Conservation (phyloP, 2,113 vertebrate genomes). For the Desmodus rotundus region DNA sequence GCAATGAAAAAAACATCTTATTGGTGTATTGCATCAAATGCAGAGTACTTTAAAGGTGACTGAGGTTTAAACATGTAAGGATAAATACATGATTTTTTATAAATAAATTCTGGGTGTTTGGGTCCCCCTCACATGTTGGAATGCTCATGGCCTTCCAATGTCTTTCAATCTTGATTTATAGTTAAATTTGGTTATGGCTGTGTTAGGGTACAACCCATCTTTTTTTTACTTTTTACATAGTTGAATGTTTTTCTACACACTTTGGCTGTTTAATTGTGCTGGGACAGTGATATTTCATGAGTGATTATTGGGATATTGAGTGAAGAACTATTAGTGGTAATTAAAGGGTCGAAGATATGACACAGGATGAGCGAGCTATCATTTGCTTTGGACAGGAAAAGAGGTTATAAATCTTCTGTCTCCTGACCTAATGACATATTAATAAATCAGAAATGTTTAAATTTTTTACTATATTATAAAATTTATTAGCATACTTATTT, state of each 20-base stretch:
- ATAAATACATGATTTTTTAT: too few species aligned
- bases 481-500: neutral
- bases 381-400: neutral
- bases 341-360: neutral
- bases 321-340: neutral
- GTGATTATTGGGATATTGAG: neutral
- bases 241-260: neutral
- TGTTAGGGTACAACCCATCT: neutral
- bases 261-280: neutral
- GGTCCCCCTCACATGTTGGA: too few species aligned
- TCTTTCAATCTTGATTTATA: neutral
- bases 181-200: neutral
- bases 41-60: too few species aligned
- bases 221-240: neutral
- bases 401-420: neutral
- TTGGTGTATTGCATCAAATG: too few species aligned
- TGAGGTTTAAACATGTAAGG: too few species aligned
- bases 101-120: too few species aligned
- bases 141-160: neutral
- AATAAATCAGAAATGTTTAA: neutral
- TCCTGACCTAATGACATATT: neutral
- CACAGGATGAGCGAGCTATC: neutral
- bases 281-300: neutral
- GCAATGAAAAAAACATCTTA: too few species aligned
- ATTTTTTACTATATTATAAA: neutral